Percentiles rank a stretch among this genome's conserved stretches.
Evolutionary conservation across 2,113 vertebrate genomes (phyloP).

Genomic region (Micronisus gabar): DNA sequence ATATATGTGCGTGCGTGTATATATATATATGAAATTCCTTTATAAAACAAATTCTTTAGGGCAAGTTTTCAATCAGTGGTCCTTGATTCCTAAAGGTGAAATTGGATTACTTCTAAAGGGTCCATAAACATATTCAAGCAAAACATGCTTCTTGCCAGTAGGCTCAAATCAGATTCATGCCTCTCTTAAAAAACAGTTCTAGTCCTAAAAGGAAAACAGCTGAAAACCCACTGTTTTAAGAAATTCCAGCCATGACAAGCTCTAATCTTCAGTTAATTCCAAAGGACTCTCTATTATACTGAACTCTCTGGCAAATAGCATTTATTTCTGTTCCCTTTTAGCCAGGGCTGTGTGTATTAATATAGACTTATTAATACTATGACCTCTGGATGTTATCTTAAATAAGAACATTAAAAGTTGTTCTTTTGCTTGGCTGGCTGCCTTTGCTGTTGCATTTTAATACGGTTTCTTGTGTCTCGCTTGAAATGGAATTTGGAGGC

Average conservation of each 20-base stretch:
- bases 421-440: not conserved
- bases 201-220: not conserved
- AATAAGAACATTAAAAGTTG: not conserved
- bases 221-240: not conserved
- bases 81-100: not conserved
- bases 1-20: too few relatives aligned
- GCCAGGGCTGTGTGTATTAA: not conserved
- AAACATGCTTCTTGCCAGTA: not conserved
- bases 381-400: not conserved
- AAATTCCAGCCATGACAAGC: not conserved
- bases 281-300: not conserved
- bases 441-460: not conserved
- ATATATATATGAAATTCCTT: not conserved
- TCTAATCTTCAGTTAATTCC: not conserved
- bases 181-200: not conserved
- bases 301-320: not conserved
- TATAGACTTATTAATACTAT: not conserved
- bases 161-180: not conserved
- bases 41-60: not conserved
- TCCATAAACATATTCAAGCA: not conserved
- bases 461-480: not conserved
- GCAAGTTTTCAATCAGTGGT: not conserved
- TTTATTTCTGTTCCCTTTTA: not conserved
- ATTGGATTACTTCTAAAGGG: not conserved
- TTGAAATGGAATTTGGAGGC: not conserved